phyloP scores from a whole-genome alignment of 53 echinoderm and acorn worm species.

The Temnopleurus reevesii region DNA sequence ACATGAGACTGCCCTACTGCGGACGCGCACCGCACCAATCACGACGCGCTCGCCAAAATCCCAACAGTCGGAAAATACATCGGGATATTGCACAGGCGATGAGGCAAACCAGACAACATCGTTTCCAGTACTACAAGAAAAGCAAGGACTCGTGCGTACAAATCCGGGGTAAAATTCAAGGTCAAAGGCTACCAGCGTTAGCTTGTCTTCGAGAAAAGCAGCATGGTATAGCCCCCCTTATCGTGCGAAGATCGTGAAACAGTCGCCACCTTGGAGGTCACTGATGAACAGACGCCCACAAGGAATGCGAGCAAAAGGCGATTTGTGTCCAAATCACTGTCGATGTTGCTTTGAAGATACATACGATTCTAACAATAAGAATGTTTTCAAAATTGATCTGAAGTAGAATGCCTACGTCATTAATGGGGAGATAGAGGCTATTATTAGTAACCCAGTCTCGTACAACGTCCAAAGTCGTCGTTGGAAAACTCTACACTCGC shows the following conservation, averaged over 20 bases:
- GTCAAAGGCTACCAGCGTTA: background rate
- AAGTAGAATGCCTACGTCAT: background rate
- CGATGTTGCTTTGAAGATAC: conserved; percentile 67
- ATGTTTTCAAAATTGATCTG: conserved; percentile 24
- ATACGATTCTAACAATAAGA: conserved; percentile 28
- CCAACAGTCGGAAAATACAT: background rate
- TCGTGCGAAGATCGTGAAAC: conserved; percentile 59
- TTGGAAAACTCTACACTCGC: too few relatives aligned
- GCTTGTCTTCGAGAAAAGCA: background rate
- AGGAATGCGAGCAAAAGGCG: conserved; percentile 53
- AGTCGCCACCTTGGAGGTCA: conserved; percentile 77
- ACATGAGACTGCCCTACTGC: background rate
- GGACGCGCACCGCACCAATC: background rate
- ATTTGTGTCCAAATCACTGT: conserved; percentile 69
- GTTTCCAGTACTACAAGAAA: background rate
- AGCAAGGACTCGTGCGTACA: background rate
- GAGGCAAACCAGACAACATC: background rate
- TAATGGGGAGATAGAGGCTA: too few relatives aligned
- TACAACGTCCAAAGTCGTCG: too few relatives aligned
- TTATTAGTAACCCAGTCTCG: too few relatives aligned
- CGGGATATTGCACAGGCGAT: background rate
- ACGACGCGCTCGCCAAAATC: background rate
- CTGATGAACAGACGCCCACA: conserved; percentile 70
- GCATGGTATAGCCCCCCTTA: conserved; percentile 64
- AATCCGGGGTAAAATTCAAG: background rate